Conservation (phyloP, 1,140 invertebrate species). For the Pseudoatta argentina region DNA sequence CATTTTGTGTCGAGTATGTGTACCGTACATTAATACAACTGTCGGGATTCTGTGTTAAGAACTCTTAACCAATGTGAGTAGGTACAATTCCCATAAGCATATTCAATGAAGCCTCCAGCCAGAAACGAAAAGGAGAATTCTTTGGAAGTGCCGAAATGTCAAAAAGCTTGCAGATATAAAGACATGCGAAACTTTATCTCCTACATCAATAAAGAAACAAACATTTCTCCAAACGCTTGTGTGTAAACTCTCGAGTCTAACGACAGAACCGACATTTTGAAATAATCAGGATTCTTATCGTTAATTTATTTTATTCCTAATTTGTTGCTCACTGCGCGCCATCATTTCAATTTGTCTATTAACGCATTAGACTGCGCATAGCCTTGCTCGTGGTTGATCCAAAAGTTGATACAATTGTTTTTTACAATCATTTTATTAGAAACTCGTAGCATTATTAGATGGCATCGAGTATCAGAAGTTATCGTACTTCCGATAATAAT, state of each 20-base stretch:
- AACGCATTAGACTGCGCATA: background rate
- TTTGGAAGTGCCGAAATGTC: conserved; percentile 59
- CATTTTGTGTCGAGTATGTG: conserved; percentile 50
- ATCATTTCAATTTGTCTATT: background rate
- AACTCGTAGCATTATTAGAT: conserved; percentile 39
- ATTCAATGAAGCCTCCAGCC: conserved; percentile 75
- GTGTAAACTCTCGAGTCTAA: background rate
- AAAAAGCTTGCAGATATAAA: conserved; percentile 77
- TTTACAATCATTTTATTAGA: conserved; percentile 66
- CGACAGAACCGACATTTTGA: background rate
- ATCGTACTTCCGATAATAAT: background rate
- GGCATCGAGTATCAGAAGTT: conserved; percentile 25
- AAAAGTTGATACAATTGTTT: background rate
- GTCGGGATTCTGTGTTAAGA: conserved; percentile 71
- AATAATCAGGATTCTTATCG: background rate
- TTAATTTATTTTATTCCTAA: background rate
- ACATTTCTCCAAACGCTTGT: background rate
- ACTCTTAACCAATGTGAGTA: conserved; percentile 63
- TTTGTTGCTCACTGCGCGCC: conserved; percentile 10
- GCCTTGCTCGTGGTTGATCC: background rate
- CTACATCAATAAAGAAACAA: conserved; percentile 25
- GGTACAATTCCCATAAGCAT: conserved; percentile 77
- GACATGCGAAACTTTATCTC: conserved; percentile 45
- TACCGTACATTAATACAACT: conserved; percentile 54
- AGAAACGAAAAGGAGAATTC: conserved; percentile 73